Percentiles rank a stretch among this genome's conserved stretches.
phyloP scores from a whole-genome alignment of 2,888 invertebrate genomes.

The Scrobipalpa costella region DNA sequence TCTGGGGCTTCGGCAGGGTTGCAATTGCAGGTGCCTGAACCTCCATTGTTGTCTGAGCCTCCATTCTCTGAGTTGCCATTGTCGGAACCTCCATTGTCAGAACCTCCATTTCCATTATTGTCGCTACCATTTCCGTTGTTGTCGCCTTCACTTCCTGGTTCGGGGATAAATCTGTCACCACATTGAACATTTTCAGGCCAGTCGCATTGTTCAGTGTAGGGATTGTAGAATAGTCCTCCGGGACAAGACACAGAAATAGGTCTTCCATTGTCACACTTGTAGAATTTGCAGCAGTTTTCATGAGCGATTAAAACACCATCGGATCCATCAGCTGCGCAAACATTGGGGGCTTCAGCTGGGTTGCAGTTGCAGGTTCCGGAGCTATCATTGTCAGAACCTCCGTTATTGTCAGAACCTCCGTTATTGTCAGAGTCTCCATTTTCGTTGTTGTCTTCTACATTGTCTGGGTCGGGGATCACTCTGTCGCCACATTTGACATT shows the following conservation, averaged over 20 bases:
- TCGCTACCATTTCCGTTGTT: conserved; percentile 23
- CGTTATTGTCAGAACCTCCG: background rate
- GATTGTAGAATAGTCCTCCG: conserved; percentile 43
- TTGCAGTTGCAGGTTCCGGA: conserved; percentile 36
- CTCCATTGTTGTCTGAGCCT: conserved; percentile 11
- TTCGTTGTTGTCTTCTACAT: no score
- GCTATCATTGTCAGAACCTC: background rate
- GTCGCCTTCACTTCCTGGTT: conserved; percentile 24
- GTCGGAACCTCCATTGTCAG: conserved; percentile 3
- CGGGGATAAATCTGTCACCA: conserved; percentile 38
- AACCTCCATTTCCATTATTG: conserved; percentile 20
- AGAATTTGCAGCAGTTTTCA: conserved; percentile 48
- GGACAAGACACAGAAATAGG: conserved; percentile 43
- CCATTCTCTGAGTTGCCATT: conserved; percentile 19
- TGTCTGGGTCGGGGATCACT: conserved; percentile 21
- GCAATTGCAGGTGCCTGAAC: conserved; percentile 34
- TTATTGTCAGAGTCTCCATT: conserved; percentile 18
- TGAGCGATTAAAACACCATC: conserved; percentile 47
- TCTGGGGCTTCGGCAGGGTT: conserved; percentile 35
- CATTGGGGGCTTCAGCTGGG: conserved; percentile 40
- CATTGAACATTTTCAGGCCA: conserved; percentile 51
- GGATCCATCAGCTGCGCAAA: conserved; percentile 44
- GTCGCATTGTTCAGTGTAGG: conserved; percentile 44
- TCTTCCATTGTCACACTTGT: conserved; percentile 43
- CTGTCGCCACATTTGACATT: conserved; percentile 50